Evolutionary conservation across 1,140 invertebrate genomes (phyloP).

Genomic region (Heliconius himera): DNA sequence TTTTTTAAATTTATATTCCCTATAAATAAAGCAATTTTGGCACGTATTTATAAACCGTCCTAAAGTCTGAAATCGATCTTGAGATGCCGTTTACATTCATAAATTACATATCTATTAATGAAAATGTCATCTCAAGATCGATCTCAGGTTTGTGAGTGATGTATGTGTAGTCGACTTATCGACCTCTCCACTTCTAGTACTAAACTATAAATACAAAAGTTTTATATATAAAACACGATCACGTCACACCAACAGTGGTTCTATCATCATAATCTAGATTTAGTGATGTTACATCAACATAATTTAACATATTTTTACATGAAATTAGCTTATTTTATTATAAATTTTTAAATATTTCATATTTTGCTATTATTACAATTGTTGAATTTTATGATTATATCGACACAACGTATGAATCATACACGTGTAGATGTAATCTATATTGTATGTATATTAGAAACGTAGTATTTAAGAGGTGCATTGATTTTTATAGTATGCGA

Average conservation of each 20-base stretch:
- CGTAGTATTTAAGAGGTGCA: conserved; percentile 70
- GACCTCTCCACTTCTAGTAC: no score
- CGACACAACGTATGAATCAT: conserved; percentile 37
- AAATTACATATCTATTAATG: no score
- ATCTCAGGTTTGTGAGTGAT: no score
- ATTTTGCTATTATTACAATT: conserved; percentile 73
- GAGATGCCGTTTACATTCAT: no score
- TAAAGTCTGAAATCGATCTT: no score
- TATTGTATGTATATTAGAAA: conserved; percentile 74
- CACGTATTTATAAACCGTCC: no score
- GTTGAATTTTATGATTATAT: conserved; percentile 59
- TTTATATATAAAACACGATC: not conserved
- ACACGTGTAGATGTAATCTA: conserved; percentile 51
- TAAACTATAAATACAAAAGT: conserved; percentile 17
- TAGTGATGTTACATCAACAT: conserved; percentile 61
- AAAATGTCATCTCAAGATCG: no score
- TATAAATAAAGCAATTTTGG: no score
- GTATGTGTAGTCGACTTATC: no score
- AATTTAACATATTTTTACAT: conserved; percentile 66
- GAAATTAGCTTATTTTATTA: conserved; percentile 71
- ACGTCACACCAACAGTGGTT: conserved; percentile 43
- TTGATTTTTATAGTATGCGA: conserved; percentile 51
- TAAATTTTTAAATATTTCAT: conserved; percentile 70
- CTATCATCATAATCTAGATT: conserved; percentile 59
- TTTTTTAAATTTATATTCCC: no score